Base-by-base conservation (phyloP, 2,888 invertebrate species). In the Drosophila vallismaia region DNA sequence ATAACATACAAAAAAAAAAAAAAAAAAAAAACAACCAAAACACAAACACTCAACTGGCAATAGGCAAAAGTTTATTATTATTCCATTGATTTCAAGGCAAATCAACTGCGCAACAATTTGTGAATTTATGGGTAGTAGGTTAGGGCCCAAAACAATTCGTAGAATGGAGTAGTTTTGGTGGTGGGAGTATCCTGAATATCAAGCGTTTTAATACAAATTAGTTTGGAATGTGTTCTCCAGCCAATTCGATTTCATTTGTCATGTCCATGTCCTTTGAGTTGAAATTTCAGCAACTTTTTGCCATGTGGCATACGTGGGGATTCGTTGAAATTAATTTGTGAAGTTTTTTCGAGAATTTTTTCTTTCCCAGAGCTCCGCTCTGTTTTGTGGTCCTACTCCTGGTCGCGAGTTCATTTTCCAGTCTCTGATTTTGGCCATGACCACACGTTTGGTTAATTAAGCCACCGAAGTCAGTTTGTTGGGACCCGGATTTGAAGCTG, bases 31-130 rank as follows among this genome's bases (percentile, higher is more conserved):
- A 46, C 19, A 19, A 19, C 19, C 19, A 19, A 19, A 19, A 19
- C 19, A 40, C 50, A 71, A 46, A 54, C 40, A 42, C 40, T 36
- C 56, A 62, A 57, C 31, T 54, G 33, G 71, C 60, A 73, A 64
- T 55, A 54, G 45, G 62, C 52, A 58, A 82, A 85, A 79, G 71
- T 83, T 73, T 72, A 81, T 86, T 81, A 79, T 79, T 75, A 71
- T 46, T 51, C 48, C 66, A 71, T 71, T 71, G 70, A 70, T 70
- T 70, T 28, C 40, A 19, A 50, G 33, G 70, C 49, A 55, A 60
- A 71, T 57, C 26, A 52, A 69, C 52, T 68, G 68, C 57, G 69
- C 56, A 68, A 69, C 69, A 69, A 69, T 57, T 57, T 48, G n/a
- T n/a, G n/a, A 36, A 36, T 36, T 12, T 19, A 48, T 10, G 33